phyloP scores from a whole-genome alignment of 1,140 invertebrate genomes.

The Brachionus paranguensis region DNA sequence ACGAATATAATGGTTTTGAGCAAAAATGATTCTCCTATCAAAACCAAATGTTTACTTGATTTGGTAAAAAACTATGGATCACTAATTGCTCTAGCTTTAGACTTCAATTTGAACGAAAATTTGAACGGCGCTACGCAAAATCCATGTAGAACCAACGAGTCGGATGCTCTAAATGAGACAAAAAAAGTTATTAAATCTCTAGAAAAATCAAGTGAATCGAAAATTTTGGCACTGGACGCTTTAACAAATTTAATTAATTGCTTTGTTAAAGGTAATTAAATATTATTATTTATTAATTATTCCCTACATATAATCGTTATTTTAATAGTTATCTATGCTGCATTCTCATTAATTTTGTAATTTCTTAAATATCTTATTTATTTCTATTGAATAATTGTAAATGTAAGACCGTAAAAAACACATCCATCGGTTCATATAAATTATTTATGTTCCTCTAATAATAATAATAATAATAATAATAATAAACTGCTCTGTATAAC shows the following conservation, averaged over 20 bases:
- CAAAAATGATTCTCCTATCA: background rate
- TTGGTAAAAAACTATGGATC: background rate
- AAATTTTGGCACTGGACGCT: background rate
- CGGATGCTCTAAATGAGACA: background rate
- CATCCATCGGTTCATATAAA: too few species aligned
- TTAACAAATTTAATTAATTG: background rate
- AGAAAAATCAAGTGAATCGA: slow-evolving; percentile 8
- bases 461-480: too few species aligned
- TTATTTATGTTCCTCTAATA: too few species aligned
- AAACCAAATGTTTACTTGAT: background rate
- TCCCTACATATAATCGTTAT: background rate
- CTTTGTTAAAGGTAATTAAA: background rate
- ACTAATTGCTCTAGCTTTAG: background rate
- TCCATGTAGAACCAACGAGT: background rate
- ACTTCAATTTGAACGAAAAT: background rate
- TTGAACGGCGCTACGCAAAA: background rate
- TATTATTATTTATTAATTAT: background rate
- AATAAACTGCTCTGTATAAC: too few species aligned
- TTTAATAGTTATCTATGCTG: background rate
- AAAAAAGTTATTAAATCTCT: slow-evolving; percentile 10
- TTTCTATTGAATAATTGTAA: too few species aligned
- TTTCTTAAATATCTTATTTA: background rate
- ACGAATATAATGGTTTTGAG: background rate
- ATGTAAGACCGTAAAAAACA: too few species aligned
- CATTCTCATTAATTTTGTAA: too few species aligned